Evolutionary conservation across 2,797 vertebrate species (phyloP).

Genomic region (Sus cebifrons): DNA sequence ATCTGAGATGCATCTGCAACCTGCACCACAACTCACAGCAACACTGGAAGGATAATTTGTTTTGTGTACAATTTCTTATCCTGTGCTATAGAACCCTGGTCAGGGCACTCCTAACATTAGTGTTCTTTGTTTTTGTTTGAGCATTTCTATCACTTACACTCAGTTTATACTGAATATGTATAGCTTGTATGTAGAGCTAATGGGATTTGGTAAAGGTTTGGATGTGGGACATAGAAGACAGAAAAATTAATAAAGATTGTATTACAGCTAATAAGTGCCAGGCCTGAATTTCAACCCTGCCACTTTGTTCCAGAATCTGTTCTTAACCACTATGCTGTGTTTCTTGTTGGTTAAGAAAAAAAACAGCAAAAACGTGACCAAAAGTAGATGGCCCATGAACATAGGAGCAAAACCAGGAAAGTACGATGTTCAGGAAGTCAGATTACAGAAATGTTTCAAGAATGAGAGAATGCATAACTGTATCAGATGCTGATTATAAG

Average conservation of each 20-base stretch:
- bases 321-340: not conserved
- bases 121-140: not conserved
- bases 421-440: not conserved
- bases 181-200: not conserved
- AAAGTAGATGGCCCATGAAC: not conserved
- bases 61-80: not conserved
- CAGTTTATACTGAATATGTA: not conserved
- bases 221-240: not conserved
- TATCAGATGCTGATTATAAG: not conserved
- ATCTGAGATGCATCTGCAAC: too few species aligned
- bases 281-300: conserved; percentile 4
- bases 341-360: conserved; percentile 29
- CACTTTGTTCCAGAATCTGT: not conserved
- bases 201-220: conserved; percentile 16
- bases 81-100: not conserved
- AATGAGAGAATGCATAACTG: not conserved
- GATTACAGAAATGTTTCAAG: not conserved
- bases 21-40: too few species aligned
- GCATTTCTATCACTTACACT: not conserved
- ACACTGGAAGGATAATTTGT: not conserved
- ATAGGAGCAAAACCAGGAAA: not conserved
- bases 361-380: not conserved
- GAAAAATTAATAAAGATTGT: not conserved
- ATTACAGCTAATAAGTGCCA: not conserved
- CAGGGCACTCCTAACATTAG: not conserved